Evolutionary conservation across 2,113 vertebrate species (phyloP).

Genomic region (Myxocyprinus asiaticus): DNA sequence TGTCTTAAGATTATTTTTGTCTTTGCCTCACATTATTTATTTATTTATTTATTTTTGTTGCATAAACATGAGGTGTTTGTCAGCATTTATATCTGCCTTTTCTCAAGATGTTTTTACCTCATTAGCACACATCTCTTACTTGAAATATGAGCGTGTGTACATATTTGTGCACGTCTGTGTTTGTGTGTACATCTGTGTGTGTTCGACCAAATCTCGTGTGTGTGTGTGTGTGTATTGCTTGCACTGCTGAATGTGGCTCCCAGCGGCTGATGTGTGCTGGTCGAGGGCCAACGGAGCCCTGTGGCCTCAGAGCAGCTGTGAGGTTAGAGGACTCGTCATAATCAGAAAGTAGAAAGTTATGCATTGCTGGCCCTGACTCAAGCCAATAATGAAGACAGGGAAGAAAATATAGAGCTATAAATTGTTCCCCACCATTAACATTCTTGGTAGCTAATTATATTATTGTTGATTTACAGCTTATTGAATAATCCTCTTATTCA

Average conservation of each 20-base stretch:
- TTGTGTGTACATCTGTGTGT: constrained; percentile 19
- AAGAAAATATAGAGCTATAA: constrained; percentile 45
- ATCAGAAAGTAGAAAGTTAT: constrained; percentile 52
- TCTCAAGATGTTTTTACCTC: neutral
- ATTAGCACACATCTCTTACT: constrained; percentile 22
- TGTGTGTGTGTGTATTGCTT: constrained; percentile 3
- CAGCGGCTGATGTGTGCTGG: constrained; percentile 25
- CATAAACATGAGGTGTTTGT: neutral
- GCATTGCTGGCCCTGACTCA: constrained; percentile 23
- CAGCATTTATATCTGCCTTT: neutral
- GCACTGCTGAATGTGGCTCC: constrained; percentile 20
- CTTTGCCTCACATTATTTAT: neutral
- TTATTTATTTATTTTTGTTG: no score
- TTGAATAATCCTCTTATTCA: constrained; percentile 19
- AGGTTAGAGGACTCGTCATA: constrained; percentile 31
- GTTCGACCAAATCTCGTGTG: neutral
- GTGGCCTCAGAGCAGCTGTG: constrained; percentile 48
- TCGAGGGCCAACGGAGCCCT: constrained; percentile 7
- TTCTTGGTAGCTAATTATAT: constrained; percentile 44
- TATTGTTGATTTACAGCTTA: constrained; percentile 43
- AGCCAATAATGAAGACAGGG: neutral
- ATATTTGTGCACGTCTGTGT: constrained; percentile 25
- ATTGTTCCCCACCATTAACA: constrained; percentile 41
- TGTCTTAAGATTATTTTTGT: neutral
- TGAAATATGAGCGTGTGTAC: constrained; percentile 8